Conservation (phyloP, 2,113 vertebrate genomes). For the Mugil cephalus region DNA sequence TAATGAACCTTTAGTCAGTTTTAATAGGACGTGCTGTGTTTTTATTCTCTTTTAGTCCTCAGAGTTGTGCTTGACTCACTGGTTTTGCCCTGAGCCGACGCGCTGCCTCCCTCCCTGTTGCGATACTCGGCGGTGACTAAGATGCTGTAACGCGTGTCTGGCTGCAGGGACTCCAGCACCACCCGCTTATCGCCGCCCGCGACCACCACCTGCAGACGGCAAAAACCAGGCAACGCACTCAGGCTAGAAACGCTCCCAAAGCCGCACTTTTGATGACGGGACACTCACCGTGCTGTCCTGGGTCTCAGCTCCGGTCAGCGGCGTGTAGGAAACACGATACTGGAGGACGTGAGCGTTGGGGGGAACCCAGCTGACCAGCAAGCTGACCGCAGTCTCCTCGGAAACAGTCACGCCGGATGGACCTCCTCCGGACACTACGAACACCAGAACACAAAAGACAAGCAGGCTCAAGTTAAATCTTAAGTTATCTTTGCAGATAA, state of each 20-base stretch:
- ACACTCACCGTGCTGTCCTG: slow-evolving; percentile 76
- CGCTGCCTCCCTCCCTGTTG: slow-evolving; percentile 86
- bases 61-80: slow-evolving; percentile 84
- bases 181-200: slow-evolving; percentile 81
- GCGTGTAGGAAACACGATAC: slow-evolving; percentile 86
- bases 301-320: slow-evolving; percentile 73
- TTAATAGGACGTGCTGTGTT: too few relatives aligned
- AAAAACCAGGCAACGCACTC: not conserved
- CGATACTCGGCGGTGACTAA: slow-evolving; percentile 87
- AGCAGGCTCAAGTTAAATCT: too few relatives aligned
- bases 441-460: not conserved
- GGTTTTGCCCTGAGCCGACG: slow-evolving; percentile 84
- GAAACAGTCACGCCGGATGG: slow-evolving; percentile 86
- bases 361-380: slow-evolving; percentile 88
- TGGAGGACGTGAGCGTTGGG: slow-evolving; percentile 86
- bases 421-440: slow-evolving; percentile 84
- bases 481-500: too few relatives aligned
- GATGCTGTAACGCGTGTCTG: slow-evolving; percentile 89
- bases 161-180: slow-evolving; percentile 84
- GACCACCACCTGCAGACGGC: slow-evolving; percentile 83
- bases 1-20: too few relatives aligned
- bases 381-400: slow-evolving; percentile 86
- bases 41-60: too few relatives aligned
- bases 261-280: too few relatives aligned
- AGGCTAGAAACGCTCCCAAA: too few relatives aligned